A percentile compares a stretch with the other conserved stretches of the same genome.
These are phyloP conservation scores for Blastobasis lacticolella DNA, from an alignment of 2,888 invertebrate species.

Conservation along the genomic window DNA sequence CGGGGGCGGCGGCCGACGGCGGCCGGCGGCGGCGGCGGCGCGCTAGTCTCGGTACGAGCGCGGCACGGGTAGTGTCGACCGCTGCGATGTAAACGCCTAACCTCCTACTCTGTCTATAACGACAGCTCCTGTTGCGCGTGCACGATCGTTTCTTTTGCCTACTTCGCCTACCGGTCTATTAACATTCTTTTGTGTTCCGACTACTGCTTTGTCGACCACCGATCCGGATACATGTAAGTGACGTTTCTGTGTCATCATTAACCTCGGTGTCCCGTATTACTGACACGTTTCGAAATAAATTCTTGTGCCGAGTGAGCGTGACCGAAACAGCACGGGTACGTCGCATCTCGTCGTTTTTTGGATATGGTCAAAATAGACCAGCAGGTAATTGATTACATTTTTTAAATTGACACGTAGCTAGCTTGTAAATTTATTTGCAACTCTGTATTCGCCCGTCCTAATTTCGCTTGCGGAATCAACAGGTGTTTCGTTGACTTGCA, in stretches of 20 bases:
- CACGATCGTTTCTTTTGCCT: constrained; percentile 42
- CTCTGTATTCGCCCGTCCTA: constrained; percentile 3
- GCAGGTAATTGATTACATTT: constrained; percentile 30
- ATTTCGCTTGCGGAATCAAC: constrained; percentile 30
- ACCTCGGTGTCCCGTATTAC: constrained; percentile 40
- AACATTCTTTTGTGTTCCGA: constrained; percentile 51
- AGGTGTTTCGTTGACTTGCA: constrained; percentile 29
- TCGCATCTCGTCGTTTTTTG: constrained; percentile 26
- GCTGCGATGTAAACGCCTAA: constrained; percentile 71
- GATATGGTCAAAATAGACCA: constrained; percentile 43
- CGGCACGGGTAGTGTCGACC: constrained; percentile 69
- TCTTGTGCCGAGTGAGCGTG: constrained; percentile 37
- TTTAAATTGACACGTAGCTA: background rate
- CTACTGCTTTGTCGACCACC: constrained; percentile 31
- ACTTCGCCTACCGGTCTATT: constrained; percentile 31
- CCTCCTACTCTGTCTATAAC: constrained; percentile 59
- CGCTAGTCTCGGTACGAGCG: constrained; percentile 65
- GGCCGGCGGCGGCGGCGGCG: constrained; percentile 14
- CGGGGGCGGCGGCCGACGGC: constrained; percentile 18
- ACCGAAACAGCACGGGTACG: constrained; percentile 35
- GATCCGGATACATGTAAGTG: constrained; percentile 58
- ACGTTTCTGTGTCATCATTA: constrained; percentile 53
- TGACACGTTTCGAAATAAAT: constrained; percentile 43
- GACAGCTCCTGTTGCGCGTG: constrained; percentile 62
- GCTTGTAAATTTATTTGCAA: constrained; percentile 13